Evolutionary conservation across 2,888 invertebrate species (phyloP).

Genomic region (Drosophila hamatofila): DNA sequence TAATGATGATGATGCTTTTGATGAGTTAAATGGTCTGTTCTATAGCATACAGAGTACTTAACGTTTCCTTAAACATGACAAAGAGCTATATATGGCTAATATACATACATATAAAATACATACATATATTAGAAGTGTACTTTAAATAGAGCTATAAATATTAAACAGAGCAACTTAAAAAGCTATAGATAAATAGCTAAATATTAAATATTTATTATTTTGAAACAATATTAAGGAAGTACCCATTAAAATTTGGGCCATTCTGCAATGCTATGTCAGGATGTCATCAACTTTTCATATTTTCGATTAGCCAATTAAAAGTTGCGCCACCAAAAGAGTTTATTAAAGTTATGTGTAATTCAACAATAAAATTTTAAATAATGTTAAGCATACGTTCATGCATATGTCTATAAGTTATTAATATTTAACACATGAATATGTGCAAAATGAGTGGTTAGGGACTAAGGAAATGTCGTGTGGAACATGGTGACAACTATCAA

Average conservation of each 20-base stretch:
- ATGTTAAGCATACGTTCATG: neutral
- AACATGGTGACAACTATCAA: conserved; percentile 85
- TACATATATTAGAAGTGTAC: neutral
- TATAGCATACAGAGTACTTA: neutral
- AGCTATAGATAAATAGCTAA: no score
- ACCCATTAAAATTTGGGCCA: no score
- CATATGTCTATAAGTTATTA: neutral
- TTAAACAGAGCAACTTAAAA: no score
- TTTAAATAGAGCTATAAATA: neutral
- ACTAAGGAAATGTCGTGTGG: conserved; percentile 50
- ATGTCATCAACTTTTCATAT: neutral
- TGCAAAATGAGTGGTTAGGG: conserved; percentile 11
- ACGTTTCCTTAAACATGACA: neutral
- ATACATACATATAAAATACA: neutral
- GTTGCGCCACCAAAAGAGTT: conserved; percentile 4
- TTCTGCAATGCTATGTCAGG: no score
- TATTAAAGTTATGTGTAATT: neutral
- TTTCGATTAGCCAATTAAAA: neutral
- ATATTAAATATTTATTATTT: no score
- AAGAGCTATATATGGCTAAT: neutral
- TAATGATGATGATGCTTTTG: neutral
- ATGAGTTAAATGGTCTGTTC: conserved; percentile 11
- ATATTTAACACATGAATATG: neutral
- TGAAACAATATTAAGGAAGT: no score
- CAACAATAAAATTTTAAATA: neutral